Evolutionary conservation across 2,797 vertebrate genomes (phyloP).

Genomic region (Aldrovandia affinis): DNA sequence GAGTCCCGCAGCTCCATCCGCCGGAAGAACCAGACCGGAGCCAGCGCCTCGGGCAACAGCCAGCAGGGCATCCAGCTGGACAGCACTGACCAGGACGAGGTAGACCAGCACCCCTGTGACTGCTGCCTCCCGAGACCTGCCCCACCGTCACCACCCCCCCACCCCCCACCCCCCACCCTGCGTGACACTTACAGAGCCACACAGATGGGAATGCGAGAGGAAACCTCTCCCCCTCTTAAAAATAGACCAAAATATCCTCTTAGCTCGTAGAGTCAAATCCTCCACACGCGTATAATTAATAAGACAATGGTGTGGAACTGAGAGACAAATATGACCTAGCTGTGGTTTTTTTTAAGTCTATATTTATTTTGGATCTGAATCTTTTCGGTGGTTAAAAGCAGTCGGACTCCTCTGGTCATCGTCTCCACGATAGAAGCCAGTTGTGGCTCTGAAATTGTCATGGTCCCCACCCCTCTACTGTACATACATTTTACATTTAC

Average conservation of each 20-base stretch:
- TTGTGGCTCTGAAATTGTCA: constrained; percentile 44
- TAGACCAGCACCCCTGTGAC: constrained; percentile 62
- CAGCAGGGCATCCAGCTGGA: constrained; percentile 72
- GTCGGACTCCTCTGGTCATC: neutral
- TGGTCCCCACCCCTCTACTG: constrained; percentile 25
- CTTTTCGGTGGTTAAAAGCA: neutral
- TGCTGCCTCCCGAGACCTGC: constrained; percentile 37
- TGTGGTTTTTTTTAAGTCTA: too few species aligned
- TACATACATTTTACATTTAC: too few species aligned
- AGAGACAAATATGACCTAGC: neutral
- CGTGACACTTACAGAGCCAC: constrained; percentile 43
- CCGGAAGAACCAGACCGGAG: constrained; percentile 79
- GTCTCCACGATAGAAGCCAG: neutral
- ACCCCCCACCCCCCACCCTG: constrained; percentile 41
- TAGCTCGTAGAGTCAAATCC: neutral
- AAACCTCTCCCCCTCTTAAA: neutral
- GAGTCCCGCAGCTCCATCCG: constrained; percentile 86
- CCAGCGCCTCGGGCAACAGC: constrained; percentile 65
- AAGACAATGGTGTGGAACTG: neutral
- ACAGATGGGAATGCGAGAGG: neutral
- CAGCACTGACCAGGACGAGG: constrained; percentile 79
- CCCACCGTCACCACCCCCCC: constrained; percentile 2
- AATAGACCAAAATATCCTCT: neutral
- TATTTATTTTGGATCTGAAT: neutral
- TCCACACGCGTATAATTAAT: neutral